Evolutionary conservation across 92 coral and sea anemone species (phyloP), one percentile per base, ranked within the genome.

Genomic region (Porites cylindrica): DNA sequence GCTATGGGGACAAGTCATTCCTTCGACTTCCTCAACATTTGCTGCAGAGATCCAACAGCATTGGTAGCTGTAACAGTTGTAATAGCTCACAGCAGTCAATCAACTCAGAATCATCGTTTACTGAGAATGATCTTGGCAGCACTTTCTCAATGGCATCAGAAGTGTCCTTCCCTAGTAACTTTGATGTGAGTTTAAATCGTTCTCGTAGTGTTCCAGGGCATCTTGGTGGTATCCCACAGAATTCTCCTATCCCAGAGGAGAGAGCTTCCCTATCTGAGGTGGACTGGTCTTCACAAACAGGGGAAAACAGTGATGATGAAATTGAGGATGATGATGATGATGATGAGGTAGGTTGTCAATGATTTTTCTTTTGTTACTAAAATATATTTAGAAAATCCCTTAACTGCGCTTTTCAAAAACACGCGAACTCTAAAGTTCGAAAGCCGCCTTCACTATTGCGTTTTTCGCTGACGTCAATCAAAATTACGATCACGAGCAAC

Each of bases 51-150:
- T 85, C 69, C 47, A 59, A 76, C 1, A 76, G 89, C 20, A 16
- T 70, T 10, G 89, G 77, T 66, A 65, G 89, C 51, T 59, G 70
- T 26, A 81, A 85, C 83, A 85, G 83, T 67, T 85, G 89, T 11
- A 77, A 69, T 60, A 85, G 89, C 29, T 85, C 89, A 17, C 21
- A 66, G 73, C 89, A 85, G 38, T 85, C 89, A 8, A 69, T 85
- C 72, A 69, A 85, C 77, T 76, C 89, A 9, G 67, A 85, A 0
- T 76, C 93, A 11, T 82, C 88, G n/a, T 67, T 66, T 10, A 62
- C 83, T 16, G 83, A 79, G 16, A 92, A 79, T 60, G 95, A 86
- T 19, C 75, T 82, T 14, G 91, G 93, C 43, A 90, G 93, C 13
- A 63, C 84, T 13, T 70, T 85, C 26, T 92, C 95, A 2, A 12